A percentile compares a stretch with the other conserved stretches of the same genome.
phyloP scores from a whole-genome alignment of 1,140 invertebrate genomes.

The Zaprionus taronus region DNA sequence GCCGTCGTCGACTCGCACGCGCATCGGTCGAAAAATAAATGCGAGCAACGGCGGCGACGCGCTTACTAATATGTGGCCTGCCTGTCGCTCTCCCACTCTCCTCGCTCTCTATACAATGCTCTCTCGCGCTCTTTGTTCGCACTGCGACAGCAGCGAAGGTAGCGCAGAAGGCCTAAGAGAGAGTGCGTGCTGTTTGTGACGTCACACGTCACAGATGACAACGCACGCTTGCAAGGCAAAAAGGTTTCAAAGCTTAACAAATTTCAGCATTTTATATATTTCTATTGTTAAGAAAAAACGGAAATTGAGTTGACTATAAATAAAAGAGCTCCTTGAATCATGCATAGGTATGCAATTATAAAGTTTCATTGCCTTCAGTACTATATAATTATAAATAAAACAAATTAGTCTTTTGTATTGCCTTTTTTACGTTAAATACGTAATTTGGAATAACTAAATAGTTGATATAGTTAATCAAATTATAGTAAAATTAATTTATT shows the following conservation, averaged over 20 bases:
- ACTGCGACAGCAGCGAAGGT: conserved; percentile 14
- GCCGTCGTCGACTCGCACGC: conserved; percentile 56
- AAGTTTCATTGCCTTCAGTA: background rate
- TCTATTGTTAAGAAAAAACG: background rate
- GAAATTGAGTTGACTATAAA: background rate
- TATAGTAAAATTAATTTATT: too few relatives aligned
- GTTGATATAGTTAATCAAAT: too few relatives aligned
- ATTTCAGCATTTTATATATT: background rate
- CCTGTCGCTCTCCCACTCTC: conserved; percentile 12
- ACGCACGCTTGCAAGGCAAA: background rate
- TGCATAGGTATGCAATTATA: background rate
- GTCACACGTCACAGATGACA: conserved; percentile 19
- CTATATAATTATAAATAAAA: too few relatives aligned
- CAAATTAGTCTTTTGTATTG: too few relatives aligned
- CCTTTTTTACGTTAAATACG: too few relatives aligned
- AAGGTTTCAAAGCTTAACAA: background rate
- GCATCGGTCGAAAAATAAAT: conserved; percentile 66
- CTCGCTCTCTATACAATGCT: conserved; percentile 4
- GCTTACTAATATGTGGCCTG: conserved; percentile 31
- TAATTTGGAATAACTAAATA: too few relatives aligned
- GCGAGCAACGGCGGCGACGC: conserved; percentile 44
- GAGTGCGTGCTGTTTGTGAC: conserved; percentile 14
- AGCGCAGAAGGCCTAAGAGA: background rate
- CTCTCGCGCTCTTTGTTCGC: conserved; percentile 1
- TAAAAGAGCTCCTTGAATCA: background rate